Evolutionary conservation across 2,888 invertebrate species (phyloP).

Genomic region (Ganaspis brasiliensis): DNA sequence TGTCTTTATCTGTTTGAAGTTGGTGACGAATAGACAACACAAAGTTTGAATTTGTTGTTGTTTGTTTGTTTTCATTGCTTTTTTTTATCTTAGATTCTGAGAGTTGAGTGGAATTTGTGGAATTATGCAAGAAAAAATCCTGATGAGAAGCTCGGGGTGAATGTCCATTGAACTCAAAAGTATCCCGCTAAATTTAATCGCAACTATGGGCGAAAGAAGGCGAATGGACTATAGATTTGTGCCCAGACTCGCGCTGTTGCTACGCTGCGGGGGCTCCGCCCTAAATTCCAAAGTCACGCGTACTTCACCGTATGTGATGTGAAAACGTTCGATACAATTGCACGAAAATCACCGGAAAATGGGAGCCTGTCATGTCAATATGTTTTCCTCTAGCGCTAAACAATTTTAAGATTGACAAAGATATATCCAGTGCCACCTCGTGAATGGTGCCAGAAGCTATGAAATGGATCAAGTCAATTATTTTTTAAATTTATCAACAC

Average conservation of each 20-base stretch:
- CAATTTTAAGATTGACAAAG: conserved; percentile 47
- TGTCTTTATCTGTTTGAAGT: not conserved
- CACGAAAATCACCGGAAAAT: conserved; percentile 20
- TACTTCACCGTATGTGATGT: conserved; percentile 27
- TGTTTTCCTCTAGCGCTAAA: conserved; percentile 65
- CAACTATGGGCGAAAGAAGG: conserved; percentile 27
- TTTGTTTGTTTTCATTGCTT: not conserved
- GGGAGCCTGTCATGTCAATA: not conserved
- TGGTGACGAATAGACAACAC: not conserved
- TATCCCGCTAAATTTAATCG: conserved; percentile 42
- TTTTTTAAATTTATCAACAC: not conserved
- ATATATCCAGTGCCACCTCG: conserved; percentile 20
- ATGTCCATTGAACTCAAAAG: conserved; percentile 9
- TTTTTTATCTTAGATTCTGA: no score
- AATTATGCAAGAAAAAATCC: conserved; percentile 1
- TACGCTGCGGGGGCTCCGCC: conserved; percentile 66
- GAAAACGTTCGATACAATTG: conserved; percentile 39
- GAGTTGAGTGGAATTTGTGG: not conserved
- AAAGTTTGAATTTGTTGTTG: not conserved
- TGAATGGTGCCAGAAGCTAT: not conserved
- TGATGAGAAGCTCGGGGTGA: conserved; percentile 4
- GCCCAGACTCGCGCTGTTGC: conserved; percentile 53
- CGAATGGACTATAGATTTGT: conserved; percentile 22
- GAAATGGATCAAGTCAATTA: not conserved
- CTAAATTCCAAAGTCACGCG: conserved; percentile 57